A percentile compares a stretch with the other conserved stretches of the same genome.
Evolutionary conservation across 2,888 invertebrate genomes (phyloP).

Genomic region (Zele albiditarsus): DNA sequence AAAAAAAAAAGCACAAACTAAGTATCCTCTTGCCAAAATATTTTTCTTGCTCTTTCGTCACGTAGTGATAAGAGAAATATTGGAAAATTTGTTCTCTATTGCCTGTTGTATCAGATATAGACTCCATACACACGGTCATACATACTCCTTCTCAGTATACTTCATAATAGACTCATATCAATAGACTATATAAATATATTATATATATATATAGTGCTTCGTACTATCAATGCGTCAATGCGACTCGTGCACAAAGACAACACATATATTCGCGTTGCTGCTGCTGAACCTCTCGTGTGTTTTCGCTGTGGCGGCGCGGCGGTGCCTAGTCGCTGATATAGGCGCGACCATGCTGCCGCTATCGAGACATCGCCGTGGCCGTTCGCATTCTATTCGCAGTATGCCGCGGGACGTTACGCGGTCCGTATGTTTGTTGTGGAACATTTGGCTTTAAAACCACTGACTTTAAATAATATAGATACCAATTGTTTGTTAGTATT

Average conservation of each 20-base stretch:
- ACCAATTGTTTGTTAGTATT: no score
- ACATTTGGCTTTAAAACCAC: not conserved
- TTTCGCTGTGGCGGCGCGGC: conserved; percentile 24
- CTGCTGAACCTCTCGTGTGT: not conserved
- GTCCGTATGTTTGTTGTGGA: conserved; percentile 32
- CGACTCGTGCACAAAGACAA: not conserved
- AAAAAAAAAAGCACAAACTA: no score
- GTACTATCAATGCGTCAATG: not conserved
- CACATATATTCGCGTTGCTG: not conserved
- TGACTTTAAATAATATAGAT: not conserved
- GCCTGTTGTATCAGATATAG: no score
- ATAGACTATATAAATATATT: not conserved
- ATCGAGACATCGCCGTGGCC: conserved; percentile 37
- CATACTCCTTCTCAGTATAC: not conserved
- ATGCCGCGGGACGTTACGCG: conserved; percentile 60
- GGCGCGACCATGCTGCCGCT: conserved; percentile 7
- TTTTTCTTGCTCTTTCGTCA: no score
- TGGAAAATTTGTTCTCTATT: no score
- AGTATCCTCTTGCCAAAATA: no score
- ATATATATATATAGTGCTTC: not conserved
- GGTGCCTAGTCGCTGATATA: not conserved
- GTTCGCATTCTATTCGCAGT: conserved; percentile 57
- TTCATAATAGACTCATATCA: not conserved
- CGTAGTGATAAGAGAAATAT: no score
- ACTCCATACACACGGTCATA: no score